Conservation (phyloP, 2,888 invertebrate species). For the Crepidodera aurea region DNA sequence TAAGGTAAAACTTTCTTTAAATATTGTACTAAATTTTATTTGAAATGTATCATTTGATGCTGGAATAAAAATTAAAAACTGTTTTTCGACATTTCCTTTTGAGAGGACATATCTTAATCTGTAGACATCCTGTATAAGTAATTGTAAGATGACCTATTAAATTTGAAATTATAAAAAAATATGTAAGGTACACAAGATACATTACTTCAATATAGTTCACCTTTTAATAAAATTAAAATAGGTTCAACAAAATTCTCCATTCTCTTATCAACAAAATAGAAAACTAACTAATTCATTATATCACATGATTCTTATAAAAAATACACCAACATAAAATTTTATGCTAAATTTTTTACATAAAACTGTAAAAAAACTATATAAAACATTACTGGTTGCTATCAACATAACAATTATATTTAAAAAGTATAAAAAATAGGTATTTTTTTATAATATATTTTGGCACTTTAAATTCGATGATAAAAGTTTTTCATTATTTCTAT, state of each 20-base stretch:
- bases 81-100: no score
- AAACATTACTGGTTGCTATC: not conserved
- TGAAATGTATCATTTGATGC: no score
- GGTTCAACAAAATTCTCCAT: not conserved
- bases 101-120: no score
- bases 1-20: no score
- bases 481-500: no score
- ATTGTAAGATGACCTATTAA: no score
- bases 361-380: conserved; percentile 4
- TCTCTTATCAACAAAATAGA: not conserved
- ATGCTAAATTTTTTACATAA: conserved; percentile 2
- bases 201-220: no score
- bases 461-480: not conserved
- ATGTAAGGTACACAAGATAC: no score
- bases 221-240: conserved; percentile 1
- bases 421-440: not conserved
- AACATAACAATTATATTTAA: not conserved
- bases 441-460: conserved; percentile 1
- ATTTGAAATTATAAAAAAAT: no score
- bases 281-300: not conserved
- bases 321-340: not conserved
- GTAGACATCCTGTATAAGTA: no score
- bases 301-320: conserved; percentile 8
- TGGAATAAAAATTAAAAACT: no score
- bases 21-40: no score